A percentile compares a stretch with the other conserved stretches of the same genome.
phyloP scores from a whole-genome alignment of 2,888 invertebrate species.

The Diarsia brunnea region DNA sequence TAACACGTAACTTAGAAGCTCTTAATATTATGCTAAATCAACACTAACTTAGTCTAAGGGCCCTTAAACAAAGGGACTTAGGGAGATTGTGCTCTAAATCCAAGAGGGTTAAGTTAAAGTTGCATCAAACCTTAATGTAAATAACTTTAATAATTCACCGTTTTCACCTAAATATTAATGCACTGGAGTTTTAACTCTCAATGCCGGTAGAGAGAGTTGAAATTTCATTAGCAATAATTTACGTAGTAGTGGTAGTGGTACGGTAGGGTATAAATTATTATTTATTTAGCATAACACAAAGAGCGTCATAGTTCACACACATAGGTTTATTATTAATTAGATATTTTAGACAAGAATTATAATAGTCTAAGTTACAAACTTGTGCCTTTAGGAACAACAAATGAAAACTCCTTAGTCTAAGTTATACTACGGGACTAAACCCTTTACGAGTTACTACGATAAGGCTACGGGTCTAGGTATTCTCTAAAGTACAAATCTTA shows the following conservation, averaged over 20 bases:
- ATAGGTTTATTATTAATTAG: constrained; percentile 22
- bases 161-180: background rate
- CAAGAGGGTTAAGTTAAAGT: background rate
- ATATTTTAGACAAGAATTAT: constrained; percentile 8
- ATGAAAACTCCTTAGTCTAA: constrained; percentile 27
- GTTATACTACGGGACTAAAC: constrained; percentile 43
- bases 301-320: constrained; percentile 40
- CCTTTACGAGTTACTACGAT: constrained; percentile 50
- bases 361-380: constrained; percentile 37
- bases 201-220: background rate
- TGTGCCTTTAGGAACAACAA: constrained; percentile 51
- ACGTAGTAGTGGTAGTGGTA: background rate
- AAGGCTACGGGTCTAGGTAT: constrained; percentile 66
- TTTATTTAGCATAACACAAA: constrained; percentile 39
- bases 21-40: constrained; percentile 40
- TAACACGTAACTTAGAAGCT: constrained; percentile 45
- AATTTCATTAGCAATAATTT: background rate
- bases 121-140: constrained; percentile 6
- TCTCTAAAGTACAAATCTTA: constrained; percentile 40
- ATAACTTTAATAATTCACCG: background rate
- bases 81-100: constrained; percentile 7
- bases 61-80: background rate
- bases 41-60: background rate
- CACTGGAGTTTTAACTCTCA: background rate
- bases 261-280: no score